Evolutionary conservation across 1,140 invertebrate species (phyloP), one percentile per base, ranked within the genome.

Genomic region (Helicorthomorpha holstii): DNA sequence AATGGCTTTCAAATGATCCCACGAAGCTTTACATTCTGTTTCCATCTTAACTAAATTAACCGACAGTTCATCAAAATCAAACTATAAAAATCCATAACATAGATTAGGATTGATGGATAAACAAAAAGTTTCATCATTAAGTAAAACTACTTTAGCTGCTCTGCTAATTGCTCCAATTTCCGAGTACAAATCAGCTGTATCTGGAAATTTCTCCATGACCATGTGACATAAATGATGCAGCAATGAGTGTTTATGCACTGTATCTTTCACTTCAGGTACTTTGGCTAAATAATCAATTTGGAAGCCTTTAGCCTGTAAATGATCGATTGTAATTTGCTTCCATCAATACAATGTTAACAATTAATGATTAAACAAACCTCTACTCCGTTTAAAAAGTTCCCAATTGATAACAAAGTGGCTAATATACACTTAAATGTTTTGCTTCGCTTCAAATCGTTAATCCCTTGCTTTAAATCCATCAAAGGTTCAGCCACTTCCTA

Each of bases 211-310:
- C 65, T 98, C 91, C 71, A 95, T 85, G 47, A 99, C 89, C 74
- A 96, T 93, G 65, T 90, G 85, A 68, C 92, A 97, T 49, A 98
- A 74, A 72, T 99, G 95, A 69, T 98, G 90, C 38, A 98, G 75
- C 51, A 98, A 72, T 23, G 93, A 93, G 69, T 98, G 92, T 68
- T 98, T 98, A 67, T 98, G 90, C 25, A 97, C 89, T 0, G 94
- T 97, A 67, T 98, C 94, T 73, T 98, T 98, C 1, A 99, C 93
- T 76, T 98, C 96, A 58, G 94, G 91, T 58, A 97, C 89, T 77
- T 97, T 97, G 44, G 89, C 77, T 57, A 99, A 72, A 69, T 98
- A 99, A 61, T 98, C 95, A 57, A 99, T 79, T 67, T 95, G 89
- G 70, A 99, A 99, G 25, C 93, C 96, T 74, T 93, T 93, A 7